Percentiles rank a stretch among this genome's conserved stretches.
phyloP scores from a whole-genome alignment of 2,888 invertebrate genomes.

The Drosophila planitibia region DNA sequence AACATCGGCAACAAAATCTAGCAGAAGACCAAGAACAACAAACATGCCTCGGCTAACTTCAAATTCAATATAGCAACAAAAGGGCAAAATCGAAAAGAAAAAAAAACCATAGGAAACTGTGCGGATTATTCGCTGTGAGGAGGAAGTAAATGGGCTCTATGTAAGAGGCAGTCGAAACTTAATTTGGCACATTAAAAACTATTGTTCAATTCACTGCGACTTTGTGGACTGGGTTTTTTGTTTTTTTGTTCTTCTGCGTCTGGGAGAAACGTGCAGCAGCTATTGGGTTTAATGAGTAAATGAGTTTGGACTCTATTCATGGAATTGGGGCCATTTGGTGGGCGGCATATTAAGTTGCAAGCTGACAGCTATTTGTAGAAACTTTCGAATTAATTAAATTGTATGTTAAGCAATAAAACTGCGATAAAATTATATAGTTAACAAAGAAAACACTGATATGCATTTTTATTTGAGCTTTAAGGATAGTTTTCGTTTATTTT shows the following conservation, averaged over 20 bases:
- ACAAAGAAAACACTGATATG: not conserved
- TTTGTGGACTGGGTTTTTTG: conserved; percentile 10
- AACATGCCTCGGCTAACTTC: conserved; percentile 53
- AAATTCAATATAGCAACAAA: conserved; percentile 54
- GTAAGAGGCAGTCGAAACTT: conserved; percentile 57
- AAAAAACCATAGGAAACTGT: conserved; percentile 40
- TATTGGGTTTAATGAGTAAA: conserved; percentile 71
- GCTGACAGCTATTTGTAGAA: not conserved
- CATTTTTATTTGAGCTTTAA: not conserved
- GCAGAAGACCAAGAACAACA: conserved; percentile 37
- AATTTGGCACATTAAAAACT: conserved; percentile 78
- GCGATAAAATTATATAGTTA: not conserved
- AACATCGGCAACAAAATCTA: conserved; percentile 12
- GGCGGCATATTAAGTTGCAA: conserved; percentile 41
- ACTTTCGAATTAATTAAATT: conserved; percentile 38
- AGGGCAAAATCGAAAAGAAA: conserved; percentile 6
- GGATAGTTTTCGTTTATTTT: not conserved
- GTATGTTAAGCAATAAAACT: conserved; percentile 12
- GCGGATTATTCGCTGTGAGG: conserved; percentile 51
- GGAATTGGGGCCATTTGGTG: conserved; percentile 43
- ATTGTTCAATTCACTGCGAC: conserved; percentile 54
- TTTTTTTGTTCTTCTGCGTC: conserved; percentile 5
- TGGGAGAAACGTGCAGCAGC: conserved; percentile 51
- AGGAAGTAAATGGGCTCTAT: conserved; percentile 3
- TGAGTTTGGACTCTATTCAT: conserved; percentile 32